These are phyloP conservation scores for Eleginops maclovinus DNA, from an alignment of 2,113 vertebrate species.

Conservation along the genomic window DNA sequence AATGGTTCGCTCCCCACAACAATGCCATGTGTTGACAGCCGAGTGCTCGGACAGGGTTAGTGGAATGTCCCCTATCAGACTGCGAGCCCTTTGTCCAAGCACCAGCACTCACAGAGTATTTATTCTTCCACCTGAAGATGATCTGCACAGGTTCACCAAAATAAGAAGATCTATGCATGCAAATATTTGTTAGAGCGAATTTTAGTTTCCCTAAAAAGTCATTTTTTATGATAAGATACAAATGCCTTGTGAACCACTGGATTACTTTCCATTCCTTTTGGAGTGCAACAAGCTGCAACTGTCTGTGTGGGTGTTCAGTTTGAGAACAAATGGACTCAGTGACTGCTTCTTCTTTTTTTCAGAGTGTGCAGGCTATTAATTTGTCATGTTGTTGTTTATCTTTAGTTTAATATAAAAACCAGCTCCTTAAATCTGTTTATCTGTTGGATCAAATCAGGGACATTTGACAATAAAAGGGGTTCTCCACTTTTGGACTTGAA, in stretches of 20 bases:
- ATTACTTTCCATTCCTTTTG: slow-evolving; percentile 22
- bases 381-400: neutral
- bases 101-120: slow-evolving; percentile 27
- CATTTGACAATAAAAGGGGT: neutral
- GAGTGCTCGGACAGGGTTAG: slow-evolving; percentile 65
- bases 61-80: slow-evolving; percentile 74
- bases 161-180: neutral
- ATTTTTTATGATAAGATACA: neutral
- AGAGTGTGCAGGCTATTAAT: neutral
- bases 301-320: slow-evolving; percentile 19
- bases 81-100: slow-evolving; percentile 57
- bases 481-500: neutral
- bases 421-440: slow-evolving; percentile 3
- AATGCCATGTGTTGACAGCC: slow-evolving; percentile 79
- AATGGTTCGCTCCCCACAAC: slow-evolving; percentile 73
- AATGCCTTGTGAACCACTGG: neutral
- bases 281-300: slow-evolving; percentile 16
- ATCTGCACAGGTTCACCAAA: slow-evolving; percentile 21
- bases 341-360: too few relatives aligned
- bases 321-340: slow-evolving; percentile 2
- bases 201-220: neutral
- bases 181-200: neutral
- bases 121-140: slow-evolving; percentile 60
- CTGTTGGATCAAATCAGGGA: neutral
- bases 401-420: neutral